A percentile compares a stretch with the other conserved stretches of the same genome.
Evolutionary conservation across 2,888 invertebrate genomes (phyloP).

Genomic region (Xanthorhoe spadicearia): DNA sequence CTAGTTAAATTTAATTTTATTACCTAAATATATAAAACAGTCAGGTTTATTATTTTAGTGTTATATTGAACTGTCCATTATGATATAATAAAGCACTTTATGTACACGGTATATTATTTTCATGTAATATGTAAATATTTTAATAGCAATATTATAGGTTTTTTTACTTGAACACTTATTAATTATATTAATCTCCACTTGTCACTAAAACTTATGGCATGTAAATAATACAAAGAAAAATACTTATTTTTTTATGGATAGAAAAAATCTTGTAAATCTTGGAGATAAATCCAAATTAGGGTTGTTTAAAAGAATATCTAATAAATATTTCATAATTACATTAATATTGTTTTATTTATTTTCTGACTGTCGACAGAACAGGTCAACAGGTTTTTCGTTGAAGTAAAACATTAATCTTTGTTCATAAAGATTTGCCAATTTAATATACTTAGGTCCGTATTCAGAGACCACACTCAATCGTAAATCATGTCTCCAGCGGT

Average conservation of each 20-base stretch:
- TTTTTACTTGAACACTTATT: conserved; percentile 65
- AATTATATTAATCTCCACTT: conserved; percentile 41
- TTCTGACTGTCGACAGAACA: too few relatives aligned
- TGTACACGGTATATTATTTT: conserved; percentile 43
- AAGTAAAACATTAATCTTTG: too few relatives aligned
- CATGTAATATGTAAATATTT: conserved; percentile 73
- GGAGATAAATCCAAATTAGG: conserved; percentile 53
- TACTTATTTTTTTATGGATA: conserved; percentile 77
- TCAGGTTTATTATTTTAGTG: conserved; percentile 44
- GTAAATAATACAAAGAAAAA: conserved; percentile 68
- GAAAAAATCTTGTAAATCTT: conserved; percentile 56
- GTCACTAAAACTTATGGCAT: conserved; percentile 45
- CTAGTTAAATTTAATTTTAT: conserved; percentile 4
- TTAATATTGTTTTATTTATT: conserved; percentile 6
- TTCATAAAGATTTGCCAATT: too few relatives aligned
- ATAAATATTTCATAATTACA: conserved; percentile 56
- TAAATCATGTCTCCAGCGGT: too few relatives aligned
- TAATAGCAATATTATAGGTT: conserved; percentile 57
- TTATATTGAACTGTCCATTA: conserved; percentile 31
- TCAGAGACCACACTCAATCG: too few relatives aligned
- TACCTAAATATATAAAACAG: conserved; percentile 44
- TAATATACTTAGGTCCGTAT: too few relatives aligned
- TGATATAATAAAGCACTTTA: conserved; percentile 19
- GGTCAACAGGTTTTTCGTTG: too few relatives aligned
- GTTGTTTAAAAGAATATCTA: conserved; percentile 65